A percentile compares a stretch with the other conserved stretches of the same genome.
phyloP scores from a whole-genome alignment of 1,140 invertebrate genomes.

The Conus ventricosus region DNA sequence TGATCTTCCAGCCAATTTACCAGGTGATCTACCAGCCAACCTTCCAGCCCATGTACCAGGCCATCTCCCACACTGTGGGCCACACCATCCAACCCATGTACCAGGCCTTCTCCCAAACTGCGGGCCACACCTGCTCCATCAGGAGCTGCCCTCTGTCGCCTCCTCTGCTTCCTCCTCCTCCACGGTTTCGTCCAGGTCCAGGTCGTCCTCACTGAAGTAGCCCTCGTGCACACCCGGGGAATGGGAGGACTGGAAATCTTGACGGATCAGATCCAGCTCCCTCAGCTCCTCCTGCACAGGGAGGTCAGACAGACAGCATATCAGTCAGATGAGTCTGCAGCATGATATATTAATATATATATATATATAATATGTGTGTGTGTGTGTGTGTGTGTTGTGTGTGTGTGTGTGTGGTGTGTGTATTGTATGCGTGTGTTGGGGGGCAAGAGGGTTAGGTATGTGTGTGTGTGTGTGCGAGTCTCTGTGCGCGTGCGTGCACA shows the following conservation, averaged over 20 bases:
- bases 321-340: neutral
- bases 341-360: neutral
- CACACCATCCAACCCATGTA: neutral
- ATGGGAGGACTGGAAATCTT: constrained; percentile 52
- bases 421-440: too few relatives aligned
- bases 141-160: neutral
- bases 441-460: too few relatives aligned
- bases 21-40: too few relatives aligned
- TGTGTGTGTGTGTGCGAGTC: too few relatives aligned
- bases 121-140: neutral
- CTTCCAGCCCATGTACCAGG: too few relatives aligned
- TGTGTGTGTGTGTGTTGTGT: too few relatives aligned
- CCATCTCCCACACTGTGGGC: too few relatives aligned
- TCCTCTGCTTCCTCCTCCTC: constrained; percentile 8
- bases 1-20: too few relatives aligned
- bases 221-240: constrained; percentile 37
- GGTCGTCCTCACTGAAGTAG: constrained; percentile 61
- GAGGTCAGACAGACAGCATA: constrained; percentile 13
- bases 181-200: constrained; percentile 12
- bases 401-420: too few relatives aligned
- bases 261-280: constrained; percentile 64
- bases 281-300: constrained; percentile 60
- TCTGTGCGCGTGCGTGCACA: too few relatives aligned
- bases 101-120: neutral
- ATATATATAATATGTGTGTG: too few relatives aligned